Evolutionary conservation across 2,888 invertebrate genomes (phyloP).

Genomic region (Drosophila subsilvestris): DNA sequence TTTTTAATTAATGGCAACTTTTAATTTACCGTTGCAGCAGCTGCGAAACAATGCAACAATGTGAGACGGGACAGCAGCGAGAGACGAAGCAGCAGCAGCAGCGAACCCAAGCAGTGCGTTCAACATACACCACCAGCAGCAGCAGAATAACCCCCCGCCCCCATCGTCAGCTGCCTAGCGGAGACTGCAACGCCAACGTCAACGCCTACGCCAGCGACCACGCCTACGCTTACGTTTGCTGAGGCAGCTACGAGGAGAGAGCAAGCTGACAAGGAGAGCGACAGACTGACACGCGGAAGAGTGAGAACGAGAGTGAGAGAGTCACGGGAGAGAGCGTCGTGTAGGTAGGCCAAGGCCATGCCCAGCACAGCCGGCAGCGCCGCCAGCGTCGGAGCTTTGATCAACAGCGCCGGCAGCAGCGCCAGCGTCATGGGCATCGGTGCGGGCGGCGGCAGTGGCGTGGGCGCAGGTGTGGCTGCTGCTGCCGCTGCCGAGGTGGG

Average conservation of each 20-base stretch:
- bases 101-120: conserved; percentile 38
- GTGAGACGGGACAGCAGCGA: conserved; percentile 38
- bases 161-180: not conserved
- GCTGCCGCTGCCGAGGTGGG: conserved; percentile 51
- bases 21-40: conserved; percentile 27
- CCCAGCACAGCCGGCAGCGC: conserved; percentile 77
- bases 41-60: conserved; percentile 47
- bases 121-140: conserved; percentile 8
- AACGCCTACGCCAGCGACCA: not conserved
- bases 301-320: conserved; percentile 36
- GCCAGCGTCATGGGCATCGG: conserved; percentile 63
- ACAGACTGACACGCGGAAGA: conserved; percentile 17
- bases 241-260: not conserved
- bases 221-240: not conserved
- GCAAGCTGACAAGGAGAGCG: conserved; percentile 12
- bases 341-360: conserved; percentile 51
- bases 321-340: conserved; percentile 1
- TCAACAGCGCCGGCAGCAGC: conserved; percentile 68
- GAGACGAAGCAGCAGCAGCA: conserved; percentile 28
- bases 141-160: not conserved
- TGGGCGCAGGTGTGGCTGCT: conserved; percentile 33
- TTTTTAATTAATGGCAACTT: not conserved
- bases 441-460: conserved; percentile 47
- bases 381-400: conserved; percentile 68
- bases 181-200: not conserved